phyloP scores from a whole-genome alignment of 2,797 vertebrate genomes.

The Tokudaia muenninki region DNA sequence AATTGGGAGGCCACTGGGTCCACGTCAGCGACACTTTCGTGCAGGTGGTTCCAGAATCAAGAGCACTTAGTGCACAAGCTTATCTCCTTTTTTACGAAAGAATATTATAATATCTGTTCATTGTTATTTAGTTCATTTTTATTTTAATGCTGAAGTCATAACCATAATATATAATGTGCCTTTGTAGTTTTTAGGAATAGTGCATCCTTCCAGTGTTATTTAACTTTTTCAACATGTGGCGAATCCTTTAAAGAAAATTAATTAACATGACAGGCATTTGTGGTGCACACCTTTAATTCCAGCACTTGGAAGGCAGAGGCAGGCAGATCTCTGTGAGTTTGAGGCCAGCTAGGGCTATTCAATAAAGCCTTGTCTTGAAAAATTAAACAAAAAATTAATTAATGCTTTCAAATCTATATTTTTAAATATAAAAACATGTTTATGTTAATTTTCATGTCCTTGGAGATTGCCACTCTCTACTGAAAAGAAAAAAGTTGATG shows the following conservation, averaged over 20 bases:
- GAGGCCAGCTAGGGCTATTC: neutral
- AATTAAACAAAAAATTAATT: neutral
- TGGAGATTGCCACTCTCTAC: neutral
- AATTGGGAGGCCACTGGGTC: conserved; percentile 94
- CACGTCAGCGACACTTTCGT: conserved; percentile 96
- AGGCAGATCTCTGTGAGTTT: neutral
- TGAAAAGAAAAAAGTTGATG: neutral
- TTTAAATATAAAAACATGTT: conserved; percentile 53
- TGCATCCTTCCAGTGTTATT: conserved; percentile 31
- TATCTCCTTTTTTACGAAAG: conserved; percentile 99
- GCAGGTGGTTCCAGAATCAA: conserved; percentile 96
- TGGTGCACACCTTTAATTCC: neutral
- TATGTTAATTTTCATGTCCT: conserved; percentile 25
- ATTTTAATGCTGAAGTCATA: conserved; percentile 82
- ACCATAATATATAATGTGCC: conserved; percentile 84
- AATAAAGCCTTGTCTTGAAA: neutral
- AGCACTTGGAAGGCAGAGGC: neutral
- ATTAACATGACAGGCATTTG: neutral
- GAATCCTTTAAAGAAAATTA: conserved; percentile 60
- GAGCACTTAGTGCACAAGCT: conserved; percentile 97
- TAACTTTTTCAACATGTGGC: conserved; percentile 43
- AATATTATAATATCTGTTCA: conserved; percentile 87
- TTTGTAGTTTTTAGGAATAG: conserved; percentile 76
- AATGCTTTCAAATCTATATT: conserved; percentile 61
- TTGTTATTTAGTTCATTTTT: conserved; percentile 76